phyloP scores from a whole-genome alignment of 2,888 invertebrate genomes.

The Acleris holmiana region DNA sequence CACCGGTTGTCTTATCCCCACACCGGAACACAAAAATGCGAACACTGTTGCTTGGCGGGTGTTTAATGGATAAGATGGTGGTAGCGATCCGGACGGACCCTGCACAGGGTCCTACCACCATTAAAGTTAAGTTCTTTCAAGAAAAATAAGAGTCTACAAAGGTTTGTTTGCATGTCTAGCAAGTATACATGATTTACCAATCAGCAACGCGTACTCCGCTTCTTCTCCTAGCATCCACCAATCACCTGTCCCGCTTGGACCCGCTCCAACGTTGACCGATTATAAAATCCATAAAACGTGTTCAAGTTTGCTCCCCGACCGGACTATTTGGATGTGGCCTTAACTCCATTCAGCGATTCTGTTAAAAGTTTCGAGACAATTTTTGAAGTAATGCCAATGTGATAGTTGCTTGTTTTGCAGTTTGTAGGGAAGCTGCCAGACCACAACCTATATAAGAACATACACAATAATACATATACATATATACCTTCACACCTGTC shows the following conservation, averaged over 20 bases:
- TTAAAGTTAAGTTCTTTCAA: no score
- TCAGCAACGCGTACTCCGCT: not conserved
- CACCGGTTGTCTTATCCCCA: no score
- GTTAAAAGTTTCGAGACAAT: constrained; percentile 14
- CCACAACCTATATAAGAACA: no score
- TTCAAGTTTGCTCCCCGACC: constrained; percentile 28
- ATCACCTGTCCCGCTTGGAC: constrained; percentile 21
- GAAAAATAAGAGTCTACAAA: no score
- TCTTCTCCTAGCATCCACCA: constrained; percentile 5
- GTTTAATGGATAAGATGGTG: no score
- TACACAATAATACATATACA: no score
- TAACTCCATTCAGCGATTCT: constrained; percentile 26
- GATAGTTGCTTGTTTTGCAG: constrained; percentile 2
- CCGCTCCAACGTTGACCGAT: constrained; percentile 35
- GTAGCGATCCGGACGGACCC: no score
- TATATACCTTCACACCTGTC: no score
- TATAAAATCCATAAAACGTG: constrained; percentile 38
- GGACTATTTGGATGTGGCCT: constrained; percentile 24
- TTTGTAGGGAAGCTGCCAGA: not conserved
- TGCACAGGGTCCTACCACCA: no score
- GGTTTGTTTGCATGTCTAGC: not conserved
- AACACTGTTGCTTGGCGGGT: no score
- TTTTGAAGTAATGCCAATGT: constrained; percentile 30
- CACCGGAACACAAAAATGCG: no score
- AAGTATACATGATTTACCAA: not conserved